Evolutionary conservation across 1,140 invertebrate species (phyloP).

Genomic region (Apis dorsata): DNA sequence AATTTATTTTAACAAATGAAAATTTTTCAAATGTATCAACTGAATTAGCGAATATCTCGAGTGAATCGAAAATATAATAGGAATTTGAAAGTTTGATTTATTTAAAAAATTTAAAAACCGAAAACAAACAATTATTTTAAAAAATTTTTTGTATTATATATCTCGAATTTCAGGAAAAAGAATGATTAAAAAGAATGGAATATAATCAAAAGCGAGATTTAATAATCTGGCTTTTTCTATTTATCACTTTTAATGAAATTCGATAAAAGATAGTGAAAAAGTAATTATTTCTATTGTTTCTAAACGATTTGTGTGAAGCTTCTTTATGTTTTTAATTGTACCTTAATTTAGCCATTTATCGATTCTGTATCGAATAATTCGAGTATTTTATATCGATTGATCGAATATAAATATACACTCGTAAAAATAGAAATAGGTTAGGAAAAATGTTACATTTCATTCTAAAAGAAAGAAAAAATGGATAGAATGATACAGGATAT

Average conservation of each 20-base stretch:
- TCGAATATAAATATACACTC: not conserved
- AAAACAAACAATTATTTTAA: not conserved
- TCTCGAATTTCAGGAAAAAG: not conserved
- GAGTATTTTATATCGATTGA: not conserved
- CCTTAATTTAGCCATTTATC: conserved; percentile 2
- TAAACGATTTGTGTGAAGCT: not conserved
- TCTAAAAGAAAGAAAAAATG: not conserved
- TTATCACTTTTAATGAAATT: not conserved
- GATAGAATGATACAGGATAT: not conserved
- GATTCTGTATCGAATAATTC: not conserved
- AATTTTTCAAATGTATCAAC: not conserved
- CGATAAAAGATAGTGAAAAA: not conserved
- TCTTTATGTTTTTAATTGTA: conserved; percentile 2
- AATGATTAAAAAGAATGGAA: not conserved
- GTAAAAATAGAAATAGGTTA: not conserved
- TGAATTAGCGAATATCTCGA: not conserved
- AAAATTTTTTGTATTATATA: not conserved
- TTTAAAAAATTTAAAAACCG: not conserved
- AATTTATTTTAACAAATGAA: not conserved
- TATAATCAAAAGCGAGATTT: not conserved
- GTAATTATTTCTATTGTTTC: not conserved
- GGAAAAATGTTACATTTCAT: not conserved
- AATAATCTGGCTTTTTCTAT: not conserved
- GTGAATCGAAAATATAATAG: not conserved
- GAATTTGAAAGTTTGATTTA: not conserved